Base-by-base conservation (phyloP, 1,140 invertebrate genomes). In the Diprion similis region DNA sequence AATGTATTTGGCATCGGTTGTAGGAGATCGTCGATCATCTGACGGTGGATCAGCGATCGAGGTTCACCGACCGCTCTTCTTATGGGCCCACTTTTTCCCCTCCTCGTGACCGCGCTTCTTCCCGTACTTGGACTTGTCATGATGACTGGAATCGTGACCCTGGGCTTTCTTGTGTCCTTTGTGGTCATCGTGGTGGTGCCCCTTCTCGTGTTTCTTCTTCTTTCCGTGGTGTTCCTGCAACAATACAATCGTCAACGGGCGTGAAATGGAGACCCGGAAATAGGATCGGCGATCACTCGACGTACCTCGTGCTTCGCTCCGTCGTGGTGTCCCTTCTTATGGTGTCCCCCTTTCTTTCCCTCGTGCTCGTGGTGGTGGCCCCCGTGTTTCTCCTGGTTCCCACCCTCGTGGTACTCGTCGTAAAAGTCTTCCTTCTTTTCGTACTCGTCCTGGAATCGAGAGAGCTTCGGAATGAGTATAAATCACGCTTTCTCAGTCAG, bases 341-440 rank as follows among this genome's bases (percentile, higher is more conserved):
- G 78, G 75, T 89, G 84, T 17, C 83, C 85, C n/a, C 84, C 92
- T 82, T 90, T 89, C 45, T 89, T 80, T 48, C 85, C 86, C 72
- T 89, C 86, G 46, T 91, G 89, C 18, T 92, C 86, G 6, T 90
- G 82, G 73, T 90, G 87, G 79, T 90, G 91, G 1, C 87, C 91
- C 10, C 91, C 92, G 66, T 92, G 89, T 76, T 91, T 90, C 75
- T 92, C 91, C 71, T 91, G 88, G n/a, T 92, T 90, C 1, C 87
- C 90, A 15, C 89, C 91, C 74, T 93, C 92, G 51, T 93, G 90
- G 76, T 91, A 90, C 79, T 94, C 92, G 76, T 94, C 92, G 75
- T 92, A 93, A 87, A 94, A 94, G 78, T 93, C 91, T 11, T 92
- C 90, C 74, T 92, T 92, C 82, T 93, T 94, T 76, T 93, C 91